Conservation (phyloP, 2,888 invertebrate genomes). For the Oscheius sp. region DNA sequence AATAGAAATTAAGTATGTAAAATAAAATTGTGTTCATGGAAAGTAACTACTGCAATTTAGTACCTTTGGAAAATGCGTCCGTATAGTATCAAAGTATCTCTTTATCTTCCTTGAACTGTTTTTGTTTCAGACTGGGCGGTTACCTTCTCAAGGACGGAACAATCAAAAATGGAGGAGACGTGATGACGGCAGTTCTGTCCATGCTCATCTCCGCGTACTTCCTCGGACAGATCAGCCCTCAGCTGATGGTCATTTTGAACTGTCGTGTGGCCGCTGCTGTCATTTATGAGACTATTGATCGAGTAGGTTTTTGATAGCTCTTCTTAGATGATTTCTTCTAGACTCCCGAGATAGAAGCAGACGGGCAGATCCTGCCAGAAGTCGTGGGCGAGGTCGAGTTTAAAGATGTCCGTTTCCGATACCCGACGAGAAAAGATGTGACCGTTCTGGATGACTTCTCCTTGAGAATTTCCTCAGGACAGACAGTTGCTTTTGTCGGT, state of each 20-base stretch:
- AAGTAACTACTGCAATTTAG: too few relatives aligned
- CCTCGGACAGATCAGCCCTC: conserved; percentile 64
- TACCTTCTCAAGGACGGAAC: conserved; percentile 54
- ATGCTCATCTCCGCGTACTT: conserved; percentile 64
- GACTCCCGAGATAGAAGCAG: conserved; percentile 58
- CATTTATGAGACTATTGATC: conserved; percentile 65
- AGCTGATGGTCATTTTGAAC: conserved; percentile 67
- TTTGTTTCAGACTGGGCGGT: conserved; percentile 51
- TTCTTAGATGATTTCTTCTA: not conserved
- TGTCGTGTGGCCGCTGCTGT: conserved; percentile 68
- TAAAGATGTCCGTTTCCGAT: conserved; percentile 63
- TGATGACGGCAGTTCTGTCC: conserved; percentile 60
- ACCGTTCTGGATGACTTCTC: conserved; percentile 72
- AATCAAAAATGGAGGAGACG: conserved; percentile 59
- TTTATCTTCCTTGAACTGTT: too few relatives aligned
- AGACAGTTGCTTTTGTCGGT: conserved; percentile 76
- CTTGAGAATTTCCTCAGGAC: conserved; percentile 73
- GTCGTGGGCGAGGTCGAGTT: conserved; percentile 58
- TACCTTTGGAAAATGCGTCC: too few relatives aligned
- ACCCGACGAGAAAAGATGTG: conserved; percentile 54
- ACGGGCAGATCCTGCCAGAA: conserved; percentile 51
- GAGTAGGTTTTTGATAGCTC: conserved; percentile 42
- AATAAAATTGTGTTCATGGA: too few relatives aligned
- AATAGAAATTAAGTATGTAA: too few relatives aligned
- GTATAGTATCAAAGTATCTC: too few relatives aligned